These are phyloP conservation scores for Tonatia bakeri DNA, from an alignment of 2,113 vertebrate species.

Conservation along the genomic window DNA sequence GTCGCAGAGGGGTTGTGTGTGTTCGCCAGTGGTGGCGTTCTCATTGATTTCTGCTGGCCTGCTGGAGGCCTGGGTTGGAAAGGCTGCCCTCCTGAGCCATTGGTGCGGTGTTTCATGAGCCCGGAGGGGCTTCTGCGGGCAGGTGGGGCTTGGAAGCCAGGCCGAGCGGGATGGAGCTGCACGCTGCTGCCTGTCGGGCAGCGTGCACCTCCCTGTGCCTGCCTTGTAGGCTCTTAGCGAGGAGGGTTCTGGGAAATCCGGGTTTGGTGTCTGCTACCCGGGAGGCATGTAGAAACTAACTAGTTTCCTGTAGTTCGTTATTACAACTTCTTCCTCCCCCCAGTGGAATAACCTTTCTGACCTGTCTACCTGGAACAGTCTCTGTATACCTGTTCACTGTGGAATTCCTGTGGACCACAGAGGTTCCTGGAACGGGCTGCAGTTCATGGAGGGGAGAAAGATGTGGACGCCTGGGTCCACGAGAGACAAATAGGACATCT, in stretches of 20 bases:
- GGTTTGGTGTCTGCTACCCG: neutral
- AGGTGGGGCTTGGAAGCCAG: neutral
- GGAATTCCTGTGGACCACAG: neutral
- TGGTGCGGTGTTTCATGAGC: neutral
- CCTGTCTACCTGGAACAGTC: neutral
- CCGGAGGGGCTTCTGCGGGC: neutral
- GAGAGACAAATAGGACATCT: neutral
- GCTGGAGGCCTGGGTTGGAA: neutral
- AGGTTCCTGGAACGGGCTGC: neutral
- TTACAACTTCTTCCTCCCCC: neutral
- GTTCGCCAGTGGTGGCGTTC: neutral
- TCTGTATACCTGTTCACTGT: neutral
- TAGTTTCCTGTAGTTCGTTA: neutral
- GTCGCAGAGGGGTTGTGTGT: neutral
- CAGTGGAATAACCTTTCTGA: neutral
- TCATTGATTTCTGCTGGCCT: neutral
- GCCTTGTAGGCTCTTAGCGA: neutral
- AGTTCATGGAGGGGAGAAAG: neutral
- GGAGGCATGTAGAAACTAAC: neutral
- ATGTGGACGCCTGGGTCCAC: neutral
- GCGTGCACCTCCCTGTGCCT: neutral
- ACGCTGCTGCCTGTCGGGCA: neutral
- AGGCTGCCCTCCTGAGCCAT: neutral
- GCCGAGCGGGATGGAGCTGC: neutral
- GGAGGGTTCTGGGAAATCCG: neutral